Base-by-base conservation (phyloP, 1,140 invertebrate genomes). In the Macrostomum lignano region DNA sequence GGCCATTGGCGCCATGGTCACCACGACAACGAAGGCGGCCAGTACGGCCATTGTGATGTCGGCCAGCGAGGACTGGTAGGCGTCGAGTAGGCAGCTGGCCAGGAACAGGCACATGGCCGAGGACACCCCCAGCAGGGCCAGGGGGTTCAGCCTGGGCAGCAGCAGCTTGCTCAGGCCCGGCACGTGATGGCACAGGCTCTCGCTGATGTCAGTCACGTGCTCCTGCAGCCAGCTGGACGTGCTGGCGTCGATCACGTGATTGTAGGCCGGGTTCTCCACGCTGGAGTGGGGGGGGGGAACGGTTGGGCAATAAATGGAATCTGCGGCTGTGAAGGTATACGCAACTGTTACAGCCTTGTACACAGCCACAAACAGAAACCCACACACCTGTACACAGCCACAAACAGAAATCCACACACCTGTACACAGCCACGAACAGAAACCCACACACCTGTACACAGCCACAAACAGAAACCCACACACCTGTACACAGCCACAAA, bases 221-320 rank as follows among this genome's bases (percentile, higher is more conserved):
- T 64, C 61, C 40, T 65, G 63, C 21, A 65, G 44, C 59, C 60
- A 62, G 36, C 58, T 63, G 13, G 62, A 63, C 30, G 55, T 55
- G 3, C 59, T 62, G 7, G 61, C 58, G 21, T 45, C 45, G 9
- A 63, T 46, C 2, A 64, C 59, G 41, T 65, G 60, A 40, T 62
- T 58, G 32, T 67, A 50, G n/a, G 63, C 58, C 31, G 50, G 49
- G 40, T 65, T 65, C 21, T 58, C 60, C 25, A 62, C 53, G 32
- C 50, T 49, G n/a, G n/a, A n/a, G n/a, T n/a, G n/a, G n/a, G n/a
- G n/a, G n/a, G n/a, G n/a, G n/a, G n/a, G n/a, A n/a, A n/a, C n/a
- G n/a, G n/a, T n/a, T n/a, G n/a, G n/a, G n/a, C n/a, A n/a, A n/a
- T n/a, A n/a, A n/a, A n/a, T n/a, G n/a, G n/a, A n/a, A n/a, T n/a